These are phyloP conservation scores for Alcis repandata DNA, from an alignment of 2,888 invertebrate species.

Conservation along the genomic window DNA sequence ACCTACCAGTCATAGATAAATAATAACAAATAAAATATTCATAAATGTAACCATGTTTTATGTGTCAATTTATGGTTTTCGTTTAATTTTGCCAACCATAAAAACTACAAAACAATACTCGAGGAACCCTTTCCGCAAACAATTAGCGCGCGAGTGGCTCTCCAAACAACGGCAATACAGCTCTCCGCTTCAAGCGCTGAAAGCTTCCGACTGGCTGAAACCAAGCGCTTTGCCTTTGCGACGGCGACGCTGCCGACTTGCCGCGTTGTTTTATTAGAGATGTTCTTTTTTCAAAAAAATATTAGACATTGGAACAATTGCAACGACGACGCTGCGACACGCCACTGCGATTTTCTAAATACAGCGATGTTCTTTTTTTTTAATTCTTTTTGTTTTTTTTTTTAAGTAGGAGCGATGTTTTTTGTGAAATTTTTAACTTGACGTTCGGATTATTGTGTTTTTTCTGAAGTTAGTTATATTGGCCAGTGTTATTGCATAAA, in stretches of 20 bases:
- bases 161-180: conserved; percentile 81
- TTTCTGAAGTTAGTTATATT: no score
- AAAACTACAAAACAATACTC: conserved; percentile 78
- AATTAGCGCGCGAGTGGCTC: conserved; percentile 82
- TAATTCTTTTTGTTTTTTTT: no score
- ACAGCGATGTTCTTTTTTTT: no score
- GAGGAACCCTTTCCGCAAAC: conserved; percentile 85
- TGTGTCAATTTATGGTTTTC: no score
- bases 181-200: conserved; percentile 55
- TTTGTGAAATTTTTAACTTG: no score
- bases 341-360: no score
- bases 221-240: conserved; percentile 76
- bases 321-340: no score
- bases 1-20: no score
- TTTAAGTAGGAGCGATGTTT: no score
- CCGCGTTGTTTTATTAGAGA: conserved; percentile 64
- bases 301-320: conserved; percentile 17
- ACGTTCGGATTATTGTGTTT: no score
- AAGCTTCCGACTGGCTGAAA: conserved; percentile 79
- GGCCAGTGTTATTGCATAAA: neutral
- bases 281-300: conserved; percentile 5
- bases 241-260: conserved; percentile 51
- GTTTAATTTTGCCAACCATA: conserved; percentile 67
- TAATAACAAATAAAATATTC: no score
- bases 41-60: no score